Evolutionary conservation across 2,797 vertebrate species (phyloP).

Genomic region (Esox lucius): DNA sequence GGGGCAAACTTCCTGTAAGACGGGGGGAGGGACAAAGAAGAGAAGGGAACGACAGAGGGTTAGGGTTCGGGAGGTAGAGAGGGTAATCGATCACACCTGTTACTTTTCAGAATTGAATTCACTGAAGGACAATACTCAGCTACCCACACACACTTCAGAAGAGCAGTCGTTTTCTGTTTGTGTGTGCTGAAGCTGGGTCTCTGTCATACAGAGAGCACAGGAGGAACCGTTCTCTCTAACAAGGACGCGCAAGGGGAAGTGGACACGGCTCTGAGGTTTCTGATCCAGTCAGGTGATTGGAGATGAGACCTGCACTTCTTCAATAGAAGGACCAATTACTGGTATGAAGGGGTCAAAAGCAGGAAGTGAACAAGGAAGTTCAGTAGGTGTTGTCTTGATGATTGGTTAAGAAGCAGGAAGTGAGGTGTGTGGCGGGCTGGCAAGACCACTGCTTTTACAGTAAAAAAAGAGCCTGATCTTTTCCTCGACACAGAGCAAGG

Average conservation of each 20-base stretch:
- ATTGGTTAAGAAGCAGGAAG: constrained; percentile 46
- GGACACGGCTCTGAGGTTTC: constrained; percentile 44
- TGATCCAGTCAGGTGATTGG: constrained; percentile 42
- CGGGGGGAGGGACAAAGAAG: constrained; percentile 16
- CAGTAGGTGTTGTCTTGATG: constrained; percentile 2
- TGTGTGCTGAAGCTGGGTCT: constrained; percentile 10
- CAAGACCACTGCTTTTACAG: constrained; percentile 31
- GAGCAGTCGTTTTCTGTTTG: neutral
- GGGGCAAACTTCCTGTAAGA: constrained; percentile 95
- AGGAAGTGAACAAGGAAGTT: constrained; percentile 46
- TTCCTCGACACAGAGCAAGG: constrained; percentile 69
- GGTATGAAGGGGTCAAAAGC: constrained; percentile 18
- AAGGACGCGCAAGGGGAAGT: constrained; percentile 55
- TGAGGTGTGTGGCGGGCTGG: constrained; percentile 23
- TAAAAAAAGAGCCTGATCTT: constrained; percentile 11
- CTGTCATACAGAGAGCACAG: constrained; percentile 25
- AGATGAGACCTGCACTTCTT: constrained; percentile 36
- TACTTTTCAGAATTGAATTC: no score
- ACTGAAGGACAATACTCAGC: no score
- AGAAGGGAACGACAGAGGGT: neutral
- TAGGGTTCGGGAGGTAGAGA: neutral
- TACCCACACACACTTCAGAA: no score
- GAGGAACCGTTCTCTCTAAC: constrained; percentile 53
- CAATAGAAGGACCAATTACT: constrained; percentile 16
- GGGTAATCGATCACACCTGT: no score